A percentile compares a stretch with the other conserved stretches of the same genome.
Conservation (phyloP, 2,888 invertebrate genomes). For the Ophraella communa region DNA sequence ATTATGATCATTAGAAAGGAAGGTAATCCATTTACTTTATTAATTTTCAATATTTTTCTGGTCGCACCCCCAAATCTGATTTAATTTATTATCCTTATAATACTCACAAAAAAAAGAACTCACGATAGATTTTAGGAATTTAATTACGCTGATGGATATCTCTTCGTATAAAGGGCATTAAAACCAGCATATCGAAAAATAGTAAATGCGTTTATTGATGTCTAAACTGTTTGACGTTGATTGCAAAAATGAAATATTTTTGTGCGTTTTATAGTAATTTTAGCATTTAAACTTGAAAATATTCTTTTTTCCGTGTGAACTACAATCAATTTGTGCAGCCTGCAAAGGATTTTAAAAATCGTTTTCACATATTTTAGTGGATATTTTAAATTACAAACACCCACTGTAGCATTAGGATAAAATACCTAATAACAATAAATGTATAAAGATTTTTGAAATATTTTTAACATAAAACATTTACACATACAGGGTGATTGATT, state of each 20-base stretch:
- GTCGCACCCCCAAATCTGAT: slow-evolving; percentile 11
- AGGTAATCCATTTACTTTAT: slow-evolving; percentile 13
- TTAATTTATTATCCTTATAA: slow-evolving; percentile 10
- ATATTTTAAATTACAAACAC: no score
- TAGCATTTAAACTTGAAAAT: background rate
- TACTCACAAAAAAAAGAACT: background rate
- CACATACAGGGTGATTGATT: no score
- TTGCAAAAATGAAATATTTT: background rate
- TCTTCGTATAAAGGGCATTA: background rate
- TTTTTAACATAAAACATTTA: no score
- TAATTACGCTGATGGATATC: slow-evolving; percentile 16
- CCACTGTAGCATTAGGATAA: no score
- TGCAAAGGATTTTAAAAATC: background rate
- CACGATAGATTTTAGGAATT: slow-evolving; percentile 14
- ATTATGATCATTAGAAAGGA: background rate
- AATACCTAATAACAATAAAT: no score
- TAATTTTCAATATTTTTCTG: slow-evolving; percentile 21
- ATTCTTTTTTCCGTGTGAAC: background rate
- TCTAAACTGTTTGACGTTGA: background rate
- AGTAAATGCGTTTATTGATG: background rate
- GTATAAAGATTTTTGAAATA: no score
- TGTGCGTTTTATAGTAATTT: background rate
- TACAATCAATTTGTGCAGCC: background rate
- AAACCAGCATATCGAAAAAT: background rate
- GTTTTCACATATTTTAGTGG: no score